Percentiles rank a stretch among this genome's conserved stretches.
Evolutionary conservation across 2,888 invertebrate genomes (phyloP).

Genomic region (Sacculina carcini): DNA sequence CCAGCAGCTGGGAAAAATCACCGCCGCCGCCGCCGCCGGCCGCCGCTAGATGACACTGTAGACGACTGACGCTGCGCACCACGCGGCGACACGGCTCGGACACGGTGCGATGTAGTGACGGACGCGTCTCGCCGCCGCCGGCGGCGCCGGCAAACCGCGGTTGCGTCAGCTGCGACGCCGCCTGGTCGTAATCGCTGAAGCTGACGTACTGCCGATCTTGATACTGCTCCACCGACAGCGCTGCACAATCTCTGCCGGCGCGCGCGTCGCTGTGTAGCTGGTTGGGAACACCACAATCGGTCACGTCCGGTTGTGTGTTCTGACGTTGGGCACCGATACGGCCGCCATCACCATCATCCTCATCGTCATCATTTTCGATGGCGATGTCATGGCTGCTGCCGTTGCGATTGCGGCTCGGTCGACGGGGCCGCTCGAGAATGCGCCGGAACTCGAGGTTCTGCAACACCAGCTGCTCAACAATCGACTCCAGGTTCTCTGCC

Average conservation of each 20-base stretch:
- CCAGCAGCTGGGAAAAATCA: not conserved
- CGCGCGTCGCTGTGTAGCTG: not conserved
- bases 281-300: too few species aligned
- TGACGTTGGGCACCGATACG: too few species aligned
- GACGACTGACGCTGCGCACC: not conserved
- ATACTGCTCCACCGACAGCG: not conserved
- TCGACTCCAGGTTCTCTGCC: conserved; percentile 33
- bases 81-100: not conserved
- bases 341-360: too few species aligned
- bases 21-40: not conserved
- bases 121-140: not conserved
- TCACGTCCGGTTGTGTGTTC: too few species aligned
- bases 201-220: not conserved
- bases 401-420: not conserved
- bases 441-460: conserved; percentile 57
- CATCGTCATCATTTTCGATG: too few species aligned
- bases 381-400: too few species aligned
- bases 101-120: not conserved
- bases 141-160: not conserved
- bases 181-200: not conserved
- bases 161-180: not conserved
- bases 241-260: not conserved
- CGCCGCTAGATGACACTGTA: too few species aligned
- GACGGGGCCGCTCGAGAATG: conserved; percentile 37
- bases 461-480: conserved; percentile 56